A percentile compares a stretch with the other conserved stretches of the same genome.
Evolutionary conservation across 2,113 vertebrate genomes (phyloP).

Genomic region (Zosterops pallidus): DNA sequence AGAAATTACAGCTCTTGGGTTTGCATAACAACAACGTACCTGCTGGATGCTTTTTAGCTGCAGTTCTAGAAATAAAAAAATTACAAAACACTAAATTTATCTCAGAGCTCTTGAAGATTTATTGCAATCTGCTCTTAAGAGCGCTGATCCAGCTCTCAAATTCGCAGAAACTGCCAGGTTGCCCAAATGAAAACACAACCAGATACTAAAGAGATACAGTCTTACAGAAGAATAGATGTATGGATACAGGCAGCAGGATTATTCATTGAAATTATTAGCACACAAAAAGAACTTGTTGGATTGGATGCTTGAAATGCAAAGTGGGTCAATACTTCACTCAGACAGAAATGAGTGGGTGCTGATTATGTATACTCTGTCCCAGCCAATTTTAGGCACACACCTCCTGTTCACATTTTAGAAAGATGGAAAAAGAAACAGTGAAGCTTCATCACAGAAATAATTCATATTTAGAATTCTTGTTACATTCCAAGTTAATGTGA

Average conservation of each 20-base stretch:
- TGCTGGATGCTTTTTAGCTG: slow-evolving; percentile 2
- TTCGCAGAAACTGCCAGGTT: neutral
- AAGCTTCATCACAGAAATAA: slow-evolving; percentile 3
- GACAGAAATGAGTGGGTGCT: slow-evolving; percentile 60
- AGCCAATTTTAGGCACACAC: slow-evolving; percentile 55
- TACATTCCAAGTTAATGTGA: neutral
- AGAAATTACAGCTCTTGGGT: neutral
- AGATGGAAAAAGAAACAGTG: neutral
- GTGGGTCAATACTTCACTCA: slow-evolving; percentile 62
- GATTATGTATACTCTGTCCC: slow-evolving; percentile 46
- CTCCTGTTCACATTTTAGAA: slow-evolving; percentile 57
- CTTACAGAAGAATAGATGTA: neutral
- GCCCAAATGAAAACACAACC: neutral
- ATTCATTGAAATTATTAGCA: slow-evolving; percentile 41
- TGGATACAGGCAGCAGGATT: neutral
- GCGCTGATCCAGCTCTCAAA: slow-evolving; percentile 15
- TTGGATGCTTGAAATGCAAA: slow-evolving; percentile 26
- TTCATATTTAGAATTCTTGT: slow-evolving; percentile 26
- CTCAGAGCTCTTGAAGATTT: neutral
- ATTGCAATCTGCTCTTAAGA: slow-evolving; percentile 34
- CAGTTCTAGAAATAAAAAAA: slow-evolving; percentile 15
- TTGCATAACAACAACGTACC: slow-evolving; percentile 31
- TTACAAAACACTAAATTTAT: neutral
- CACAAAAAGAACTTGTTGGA: neutral
- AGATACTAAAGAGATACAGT: neutral